Evolutionary conservation across 2,797 vertebrate species (phyloP).

Genomic region (Labroides dimidiatus): DNA sequence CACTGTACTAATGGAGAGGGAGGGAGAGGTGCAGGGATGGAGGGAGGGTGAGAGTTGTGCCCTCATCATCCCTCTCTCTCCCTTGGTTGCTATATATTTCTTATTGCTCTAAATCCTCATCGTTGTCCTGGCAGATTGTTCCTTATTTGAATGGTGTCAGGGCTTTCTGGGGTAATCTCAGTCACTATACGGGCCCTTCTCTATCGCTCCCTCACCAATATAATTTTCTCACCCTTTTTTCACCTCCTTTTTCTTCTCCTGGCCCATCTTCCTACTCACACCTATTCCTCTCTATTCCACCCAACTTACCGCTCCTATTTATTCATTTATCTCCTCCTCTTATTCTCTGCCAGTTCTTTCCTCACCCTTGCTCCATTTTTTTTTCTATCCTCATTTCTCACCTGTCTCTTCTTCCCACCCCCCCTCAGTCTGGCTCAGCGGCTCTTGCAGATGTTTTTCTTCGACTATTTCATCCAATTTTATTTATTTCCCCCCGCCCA

Average conservation of each 20-base stretch:
- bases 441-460: slow-evolving; percentile 31
- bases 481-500: slow-evolving; percentile 8
- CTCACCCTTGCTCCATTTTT: slow-evolving; percentile 13
- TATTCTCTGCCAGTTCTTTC: slow-evolving; percentile 25
- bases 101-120: slow-evolving; percentile 74
- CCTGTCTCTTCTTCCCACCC: slow-evolving; percentile 26
- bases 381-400: slow-evolving; percentile 54
- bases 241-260: slow-evolving; percentile 23
- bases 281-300: slow-evolving; percentile 33
- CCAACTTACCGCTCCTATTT: slow-evolving; percentile 28
- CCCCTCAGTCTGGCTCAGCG: slow-evolving; percentile 21
- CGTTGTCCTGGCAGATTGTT: slow-evolving; percentile 68
- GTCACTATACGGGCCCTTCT: slow-evolving; percentile 2
- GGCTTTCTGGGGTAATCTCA: slow-evolving; percentile 55
- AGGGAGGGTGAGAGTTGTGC: slow-evolving; percentile 54
- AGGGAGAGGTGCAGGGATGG: slow-evolving; percentile 47
- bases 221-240: slow-evolving; percentile 51
- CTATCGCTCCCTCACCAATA: slow-evolving; percentile 30
- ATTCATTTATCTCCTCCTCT: slow-evolving; percentile 38
- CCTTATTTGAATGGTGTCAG: slow-evolving; percentile 72
- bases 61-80: slow-evolving; percentile 51
- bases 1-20: slow-evolving; percentile 77
- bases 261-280: slow-evolving; percentile 34
- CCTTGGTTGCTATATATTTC: slow-evolving; percentile 50
- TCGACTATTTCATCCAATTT: slow-evolving; percentile 31